Conservation (phyloP, 2,113 vertebrate species). For the Nibea albiflora region DNA sequence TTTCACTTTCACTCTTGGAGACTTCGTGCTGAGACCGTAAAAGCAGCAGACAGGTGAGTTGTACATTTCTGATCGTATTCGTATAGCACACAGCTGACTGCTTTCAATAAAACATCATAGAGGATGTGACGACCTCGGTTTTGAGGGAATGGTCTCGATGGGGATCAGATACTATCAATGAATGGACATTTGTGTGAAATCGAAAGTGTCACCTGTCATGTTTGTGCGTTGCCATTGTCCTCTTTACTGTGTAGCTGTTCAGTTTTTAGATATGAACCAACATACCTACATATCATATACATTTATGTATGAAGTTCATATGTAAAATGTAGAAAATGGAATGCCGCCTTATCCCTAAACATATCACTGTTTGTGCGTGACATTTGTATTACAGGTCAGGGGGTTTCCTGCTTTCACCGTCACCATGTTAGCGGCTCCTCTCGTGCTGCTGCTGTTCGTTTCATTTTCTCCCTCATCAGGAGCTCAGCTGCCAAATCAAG, state of each 20-base stretch:
- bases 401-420: not conserved
- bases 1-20: slow-evolving; percentile 72
- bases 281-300: too few relatives aligned
- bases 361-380: not conserved
- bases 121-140: not conserved
- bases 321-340: not conserved
- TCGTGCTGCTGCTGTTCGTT: slow-evolving; percentile 58
- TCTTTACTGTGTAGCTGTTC: not conserved
- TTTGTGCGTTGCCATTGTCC: not conserved
- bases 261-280: too few relatives aligned
- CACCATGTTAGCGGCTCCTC: slow-evolving; percentile 56
- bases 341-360: not conserved
- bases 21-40: not conserved
- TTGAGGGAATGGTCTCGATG: not conserved
- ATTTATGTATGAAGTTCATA: too few relatives aligned
- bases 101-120: not conserved
- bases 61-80: not conserved
- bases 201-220: slow-evolving; percentile 29
- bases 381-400: slow-evolving; percentile 45
- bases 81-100: fast-evolving
- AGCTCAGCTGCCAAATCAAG: slow-evolving; percentile 67
- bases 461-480: slow-evolving; percentile 20
- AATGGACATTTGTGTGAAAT: slow-evolving; percentile 10
- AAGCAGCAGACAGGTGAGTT: slow-evolving; percentile 30
- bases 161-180: not conserved